Evolutionary conservation across 2,797 vertebrate genomes (phyloP).

Genomic region (Pampus argenteus): DNA sequence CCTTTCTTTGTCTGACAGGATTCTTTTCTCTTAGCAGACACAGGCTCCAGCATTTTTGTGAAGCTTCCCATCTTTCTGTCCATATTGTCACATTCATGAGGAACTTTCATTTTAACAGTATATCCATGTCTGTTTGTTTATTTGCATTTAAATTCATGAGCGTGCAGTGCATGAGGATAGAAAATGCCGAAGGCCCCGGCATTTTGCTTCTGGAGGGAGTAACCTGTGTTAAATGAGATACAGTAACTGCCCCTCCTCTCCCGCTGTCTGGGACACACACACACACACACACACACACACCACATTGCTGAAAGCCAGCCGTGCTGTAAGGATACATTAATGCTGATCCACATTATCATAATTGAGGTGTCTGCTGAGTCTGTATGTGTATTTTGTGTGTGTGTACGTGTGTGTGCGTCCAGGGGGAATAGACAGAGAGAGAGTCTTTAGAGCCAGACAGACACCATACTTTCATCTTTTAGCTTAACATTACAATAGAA

Average conservation of each 20-base stretch:
- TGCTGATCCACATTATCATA: constrained; percentile 84
- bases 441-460: constrained; percentile 73
- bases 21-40: background rate
- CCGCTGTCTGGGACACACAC: constrained; percentile 64
- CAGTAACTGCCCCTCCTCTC: constrained; percentile 63
- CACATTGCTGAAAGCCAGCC: constrained; percentile 63
- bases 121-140: background rate
- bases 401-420: constrained; percentile 45
- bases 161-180: background rate
- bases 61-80: background rate
- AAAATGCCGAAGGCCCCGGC: constrained; percentile 45
- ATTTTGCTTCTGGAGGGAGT: constrained; percentile 44
- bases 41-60: background rate
- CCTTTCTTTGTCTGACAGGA: constrained; percentile 16
- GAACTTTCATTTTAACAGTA: constrained; percentile 15
- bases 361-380: constrained; percentile 83
- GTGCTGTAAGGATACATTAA: constrained; percentile 79
- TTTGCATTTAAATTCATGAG: background rate
- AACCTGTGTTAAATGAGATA: constrained; percentile 71
- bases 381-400: constrained; percentile 62
- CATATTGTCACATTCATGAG: background rate
- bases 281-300: constrained; percentile 55
- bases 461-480: constrained; percentile 75
- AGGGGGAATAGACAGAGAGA: constrained; percentile 66
- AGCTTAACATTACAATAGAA: constrained; percentile 68